phyloP scores from a whole-genome alignment of 2,113 vertebrate species.

The Microtus oregoni region DNA sequence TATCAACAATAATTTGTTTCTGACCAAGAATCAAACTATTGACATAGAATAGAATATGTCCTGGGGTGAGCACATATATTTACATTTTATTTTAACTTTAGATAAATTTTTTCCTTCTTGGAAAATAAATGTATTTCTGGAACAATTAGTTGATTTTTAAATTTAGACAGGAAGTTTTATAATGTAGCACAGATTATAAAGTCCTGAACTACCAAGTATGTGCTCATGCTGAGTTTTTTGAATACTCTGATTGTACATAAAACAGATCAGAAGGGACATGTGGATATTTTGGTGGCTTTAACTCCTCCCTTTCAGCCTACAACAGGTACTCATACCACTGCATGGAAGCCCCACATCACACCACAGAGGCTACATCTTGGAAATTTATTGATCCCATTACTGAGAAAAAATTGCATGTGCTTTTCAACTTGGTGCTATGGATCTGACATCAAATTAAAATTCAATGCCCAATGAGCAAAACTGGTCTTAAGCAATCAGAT shows the following conservation, averaged over 20 bases:
- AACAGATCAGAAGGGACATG: not conserved
- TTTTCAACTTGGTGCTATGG: slow-evolving; percentile 18
- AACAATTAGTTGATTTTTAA: not conserved
- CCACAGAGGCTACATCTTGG: not conserved
- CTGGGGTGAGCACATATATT: not conserved
- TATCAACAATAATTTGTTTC: slow-evolving; percentile 1
- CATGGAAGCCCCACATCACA: not conserved
- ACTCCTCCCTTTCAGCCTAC: too few species aligned
- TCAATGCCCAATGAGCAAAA: not conserved
- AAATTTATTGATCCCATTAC: slow-evolving; percentile 24
- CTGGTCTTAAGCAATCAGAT: not conserved
- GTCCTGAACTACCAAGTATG: not conserved
- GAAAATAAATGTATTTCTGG: not conserved
- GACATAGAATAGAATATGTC: not conserved
- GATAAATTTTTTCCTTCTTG: not conserved
- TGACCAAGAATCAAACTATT: slow-evolving; percentile 32
- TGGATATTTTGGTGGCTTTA: not conserved
- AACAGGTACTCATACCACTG: not conserved
- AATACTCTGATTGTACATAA: not conserved
- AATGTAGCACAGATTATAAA: not conserved
- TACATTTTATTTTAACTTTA: not conserved
- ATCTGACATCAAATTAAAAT: slow-evolving; percentile 37
- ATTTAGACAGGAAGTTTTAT: not conserved
- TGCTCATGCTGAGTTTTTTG: not conserved
- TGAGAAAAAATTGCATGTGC: slow-evolving; percentile 27